These are phyloP conservation scores for Anagyrus pseudococci DNA, from an alignment of 2,888 invertebrate genomes.

Conservation along the genomic window DNA sequence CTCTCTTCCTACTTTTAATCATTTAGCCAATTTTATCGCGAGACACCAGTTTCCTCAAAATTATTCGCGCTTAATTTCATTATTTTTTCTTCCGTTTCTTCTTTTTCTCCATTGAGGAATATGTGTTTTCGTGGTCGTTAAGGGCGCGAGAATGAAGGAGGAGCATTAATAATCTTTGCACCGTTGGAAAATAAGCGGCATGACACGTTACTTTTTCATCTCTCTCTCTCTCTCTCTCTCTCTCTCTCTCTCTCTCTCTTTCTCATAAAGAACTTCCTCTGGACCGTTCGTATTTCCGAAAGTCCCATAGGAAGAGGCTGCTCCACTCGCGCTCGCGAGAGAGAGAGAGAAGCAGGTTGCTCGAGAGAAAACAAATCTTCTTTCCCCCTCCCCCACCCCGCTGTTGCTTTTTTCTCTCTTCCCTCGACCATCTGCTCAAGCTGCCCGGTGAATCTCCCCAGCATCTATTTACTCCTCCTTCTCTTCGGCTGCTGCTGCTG, in stretches of 20 bases:
- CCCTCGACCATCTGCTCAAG: conserved; percentile 48
- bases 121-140: no score
- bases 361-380: conserved; percentile 54
- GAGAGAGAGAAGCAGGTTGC: conserved; percentile 7
- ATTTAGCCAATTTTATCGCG: no score
- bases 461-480: no score
- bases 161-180: no score
- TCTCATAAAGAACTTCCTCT: conserved; percentile 31
- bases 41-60: no score
- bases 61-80: no score
- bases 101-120: no score
- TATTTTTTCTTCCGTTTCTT: no score
- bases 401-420: conserved; percentile 5
- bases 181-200: no score
- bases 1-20: no score
- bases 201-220: no score
- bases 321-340: neutral
- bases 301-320: conserved; percentile 5
- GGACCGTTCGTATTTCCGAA: conserved; percentile 27
- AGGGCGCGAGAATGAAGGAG: no score
- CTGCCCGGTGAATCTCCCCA: conserved; percentile 32
- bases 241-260: conserved; percentile 34
- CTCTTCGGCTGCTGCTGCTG: conserved; percentile 21
- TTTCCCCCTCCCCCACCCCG: conserved; percentile 43
- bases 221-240: neutral